Evolutionary conservation across 1,140 invertebrate species (phyloP).

Genomic region (Sitobion miscanthi): DNA sequence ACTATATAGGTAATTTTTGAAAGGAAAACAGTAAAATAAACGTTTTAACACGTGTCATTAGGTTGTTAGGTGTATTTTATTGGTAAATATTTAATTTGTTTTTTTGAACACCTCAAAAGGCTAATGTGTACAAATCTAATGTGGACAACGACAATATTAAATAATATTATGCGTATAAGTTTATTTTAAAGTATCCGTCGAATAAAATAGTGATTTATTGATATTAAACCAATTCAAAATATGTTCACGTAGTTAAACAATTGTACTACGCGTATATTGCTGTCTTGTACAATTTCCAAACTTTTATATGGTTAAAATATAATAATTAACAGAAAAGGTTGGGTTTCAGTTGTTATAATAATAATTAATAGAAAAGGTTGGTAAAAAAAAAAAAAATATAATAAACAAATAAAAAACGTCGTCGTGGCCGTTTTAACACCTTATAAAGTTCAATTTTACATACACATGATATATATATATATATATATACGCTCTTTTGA

Average conservation of each 20-base stretch:
- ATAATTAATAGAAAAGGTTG: not conserved
- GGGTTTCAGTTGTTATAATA: not conserved
- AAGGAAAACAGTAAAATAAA: not conserved
- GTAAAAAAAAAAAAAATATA: not conserved
- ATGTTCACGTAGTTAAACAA: not conserved
- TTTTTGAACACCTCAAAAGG: no score
- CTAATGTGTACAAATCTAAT: not conserved
- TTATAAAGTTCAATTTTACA: slow-evolving; percentile 26
- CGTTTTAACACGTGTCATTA: not conserved
- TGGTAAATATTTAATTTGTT: no score
- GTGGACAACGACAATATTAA: not conserved
- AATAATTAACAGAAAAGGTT: not conserved
- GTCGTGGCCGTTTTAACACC: not conserved
- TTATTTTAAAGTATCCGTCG: not conserved
- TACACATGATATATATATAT: not conserved
- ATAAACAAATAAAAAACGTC: not conserved
- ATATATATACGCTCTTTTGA: not conserved
- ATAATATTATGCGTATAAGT: not conserved
- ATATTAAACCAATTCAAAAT: not conserved
- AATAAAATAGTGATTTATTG: not conserved
- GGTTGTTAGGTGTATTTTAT: not conserved
- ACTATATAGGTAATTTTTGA: not conserved
- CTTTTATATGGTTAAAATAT: not conserved
- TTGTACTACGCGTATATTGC: not conserved
- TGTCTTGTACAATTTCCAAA: not conserved